Evolutionary conservation across 2,797 vertebrate genomes (phyloP).

Genomic region (Molossus alvarezi): DNA sequence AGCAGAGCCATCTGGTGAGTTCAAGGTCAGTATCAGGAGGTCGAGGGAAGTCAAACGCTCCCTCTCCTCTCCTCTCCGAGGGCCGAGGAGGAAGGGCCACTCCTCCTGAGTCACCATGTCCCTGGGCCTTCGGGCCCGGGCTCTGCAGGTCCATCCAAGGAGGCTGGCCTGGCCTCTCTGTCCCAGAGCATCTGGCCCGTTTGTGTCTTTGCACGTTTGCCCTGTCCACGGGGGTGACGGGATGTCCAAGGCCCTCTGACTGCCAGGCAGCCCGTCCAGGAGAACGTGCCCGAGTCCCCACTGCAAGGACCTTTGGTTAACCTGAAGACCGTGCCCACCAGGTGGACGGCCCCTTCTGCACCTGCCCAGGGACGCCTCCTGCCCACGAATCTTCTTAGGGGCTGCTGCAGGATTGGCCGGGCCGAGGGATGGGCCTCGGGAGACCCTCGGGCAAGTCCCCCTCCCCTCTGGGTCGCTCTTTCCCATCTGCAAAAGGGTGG

Average conservation of each 20-base stretch:
- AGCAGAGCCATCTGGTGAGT: background rate
- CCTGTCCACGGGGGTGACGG: background rate
- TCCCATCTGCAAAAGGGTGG: background rate
- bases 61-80: no score
- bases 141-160: background rate
- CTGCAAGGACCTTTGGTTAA: background rate
- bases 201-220: background rate
- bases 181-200: no score
- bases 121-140: background rate
- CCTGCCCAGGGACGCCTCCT: background rate
- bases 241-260: background rate
- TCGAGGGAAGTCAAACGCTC: background rate
- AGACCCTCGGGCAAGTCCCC: background rate
- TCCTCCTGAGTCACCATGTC: background rate
- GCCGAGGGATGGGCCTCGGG: rapidly evolving
- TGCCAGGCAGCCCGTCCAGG: background rate
- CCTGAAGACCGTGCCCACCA: rapidly evolving
- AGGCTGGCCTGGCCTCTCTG: background rate
- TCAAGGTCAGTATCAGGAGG: background rate
- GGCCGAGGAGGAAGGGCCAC: background rate
- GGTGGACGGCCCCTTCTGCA: background rate
- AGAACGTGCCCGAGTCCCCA: background rate
- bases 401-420: background rate
- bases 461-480: background rate
- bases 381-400: background rate